Percentiles rank a stretch among this genome's conserved stretches.
Conservation (phyloP, 2,888 invertebrate species). For the Atherix ibis region DNA sequence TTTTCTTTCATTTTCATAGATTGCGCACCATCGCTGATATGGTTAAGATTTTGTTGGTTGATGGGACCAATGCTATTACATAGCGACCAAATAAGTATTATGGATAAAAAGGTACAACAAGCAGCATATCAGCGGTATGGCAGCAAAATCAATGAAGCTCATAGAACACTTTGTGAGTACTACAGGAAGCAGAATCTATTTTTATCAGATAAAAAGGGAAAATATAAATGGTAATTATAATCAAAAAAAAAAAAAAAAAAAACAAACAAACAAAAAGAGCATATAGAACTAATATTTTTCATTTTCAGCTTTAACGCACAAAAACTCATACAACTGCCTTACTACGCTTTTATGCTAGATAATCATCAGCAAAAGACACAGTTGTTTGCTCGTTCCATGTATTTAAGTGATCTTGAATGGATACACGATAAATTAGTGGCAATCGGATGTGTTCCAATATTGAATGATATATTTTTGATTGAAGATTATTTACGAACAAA, state of each 20-base stretch:
- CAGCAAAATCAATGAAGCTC: slow-evolving; percentile 10
- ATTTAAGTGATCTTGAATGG: slow-evolving; percentile 63
- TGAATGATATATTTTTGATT: slow-evolving; percentile 55
- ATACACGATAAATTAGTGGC: slow-evolving; percentile 65
- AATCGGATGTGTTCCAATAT: slow-evolving; percentile 55
- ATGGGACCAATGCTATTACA: slow-evolving; percentile 31
- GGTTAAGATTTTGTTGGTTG: slow-evolving; percentile 33
- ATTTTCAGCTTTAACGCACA: slow-evolving; percentile 52
- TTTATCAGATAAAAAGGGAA: slow-evolving; percentile 13
- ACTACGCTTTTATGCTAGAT: slow-evolving; percentile 43
- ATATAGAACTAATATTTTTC: too few relatives aligned
- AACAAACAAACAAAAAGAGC: not conserved
- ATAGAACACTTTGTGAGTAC: slow-evolving; percentile 12
- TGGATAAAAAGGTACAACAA: slow-evolving; percentile 25
- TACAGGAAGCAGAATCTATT: slow-evolving; percentile 14
- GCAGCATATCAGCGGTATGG: slow-evolving; percentile 25
- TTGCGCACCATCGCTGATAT: slow-evolving; percentile 17
- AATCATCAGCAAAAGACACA: slow-evolving; percentile 25
- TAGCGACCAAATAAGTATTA: slow-evolving; percentile 27
- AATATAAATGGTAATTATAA: slow-evolving; percentile 17
- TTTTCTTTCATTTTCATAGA: too few relatives aligned
- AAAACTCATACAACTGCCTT: slow-evolving; percentile 69
- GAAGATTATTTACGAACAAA: slow-evolving; percentile 18
- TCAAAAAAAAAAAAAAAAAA: not conserved
- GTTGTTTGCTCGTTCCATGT: slow-evolving; percentile 48